Evolutionary conservation across 1,140 invertebrate species (phyloP).

Genomic region (Samia ricini): DNA sequence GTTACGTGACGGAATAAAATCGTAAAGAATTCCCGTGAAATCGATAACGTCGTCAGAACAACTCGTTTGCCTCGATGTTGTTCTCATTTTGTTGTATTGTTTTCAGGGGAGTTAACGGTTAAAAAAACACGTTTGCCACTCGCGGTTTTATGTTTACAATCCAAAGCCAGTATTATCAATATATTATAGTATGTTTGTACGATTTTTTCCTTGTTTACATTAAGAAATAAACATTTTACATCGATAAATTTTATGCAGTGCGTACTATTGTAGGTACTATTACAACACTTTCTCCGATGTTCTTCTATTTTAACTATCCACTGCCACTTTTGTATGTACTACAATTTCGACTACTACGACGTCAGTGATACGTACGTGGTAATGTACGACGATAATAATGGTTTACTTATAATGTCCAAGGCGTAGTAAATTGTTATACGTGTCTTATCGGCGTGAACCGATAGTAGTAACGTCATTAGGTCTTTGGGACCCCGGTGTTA

Average conservation of each 20-base stretch:
- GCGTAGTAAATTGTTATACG: conserved; percentile 10
- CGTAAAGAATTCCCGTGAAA: conserved; percentile 38
- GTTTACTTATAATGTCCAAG: background rate
- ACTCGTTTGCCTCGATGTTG: conserved; percentile 40
- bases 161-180: background rate
- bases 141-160: conserved; percentile 34
- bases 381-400: background rate
- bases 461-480: conserved; percentile 42
- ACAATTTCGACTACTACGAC: background rate
- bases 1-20: conserved; percentile 12
- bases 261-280: background rate
- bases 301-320: background rate
- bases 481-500: conserved; percentile 32
- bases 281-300: background rate
- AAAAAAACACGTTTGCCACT: conserved; percentile 59
- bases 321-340: background rate
- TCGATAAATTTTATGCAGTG: background rate
- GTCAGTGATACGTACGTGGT: background rate
- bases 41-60: conserved; percentile 42
- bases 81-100: conserved; percentile 34
- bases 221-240: background rate
- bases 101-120: conserved; percentile 64
- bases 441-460: conserved; percentile 49
- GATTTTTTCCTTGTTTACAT: background rate
- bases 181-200: background rate